A percentile compares a stretch with the other conserved stretches of the same genome.
Evolutionary conservation across 2,888 invertebrate genomes (phyloP).

Genomic region (Byasa hedistus): DNA sequence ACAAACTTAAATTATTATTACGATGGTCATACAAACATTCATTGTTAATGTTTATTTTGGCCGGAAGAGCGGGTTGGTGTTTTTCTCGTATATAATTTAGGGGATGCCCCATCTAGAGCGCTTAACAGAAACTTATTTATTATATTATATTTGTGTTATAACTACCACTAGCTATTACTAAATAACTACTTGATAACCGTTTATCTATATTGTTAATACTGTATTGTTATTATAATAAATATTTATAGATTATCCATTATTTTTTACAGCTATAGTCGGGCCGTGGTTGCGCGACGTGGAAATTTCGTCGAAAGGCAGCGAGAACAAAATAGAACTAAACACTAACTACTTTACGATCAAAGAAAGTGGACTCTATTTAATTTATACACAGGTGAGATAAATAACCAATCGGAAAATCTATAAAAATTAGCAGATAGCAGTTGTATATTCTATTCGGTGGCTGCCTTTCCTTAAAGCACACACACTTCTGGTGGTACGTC

Average conservation of each 20-base stretch:
- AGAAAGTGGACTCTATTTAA: constrained; percentile 63
- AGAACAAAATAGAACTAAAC: constrained; percentile 55
- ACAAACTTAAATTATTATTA: too few relatives aligned
- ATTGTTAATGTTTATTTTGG: too few relatives aligned
- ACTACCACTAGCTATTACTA: not conserved
- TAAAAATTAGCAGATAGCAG: too few relatives aligned
- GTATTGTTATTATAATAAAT: too few relatives aligned
- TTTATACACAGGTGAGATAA: constrained; percentile 66
- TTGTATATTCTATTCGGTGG: too few relatives aligned
- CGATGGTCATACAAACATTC: too few relatives aligned
- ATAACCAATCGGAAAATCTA: too few relatives aligned
- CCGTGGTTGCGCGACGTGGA: constrained; percentile 65
- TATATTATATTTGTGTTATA: not conserved
- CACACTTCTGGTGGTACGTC: too few relatives aligned
- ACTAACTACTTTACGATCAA: constrained; percentile 55
- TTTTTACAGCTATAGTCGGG: constrained; percentile 59
- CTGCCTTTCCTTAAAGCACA: too few relatives aligned
- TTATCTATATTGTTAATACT: too few relatives aligned
- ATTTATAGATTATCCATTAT: not conserved
- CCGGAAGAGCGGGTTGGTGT: too few relatives aligned
- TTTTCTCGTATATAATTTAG: not conserved
- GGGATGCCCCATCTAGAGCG: not conserved
- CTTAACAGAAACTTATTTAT: not conserved
- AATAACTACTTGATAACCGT: too few relatives aligned
- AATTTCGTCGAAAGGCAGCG: constrained; percentile 63